Evolutionary conservation across 2,888 invertebrate species (phyloP).

Genomic region (Eupeodes luniger): DNA sequence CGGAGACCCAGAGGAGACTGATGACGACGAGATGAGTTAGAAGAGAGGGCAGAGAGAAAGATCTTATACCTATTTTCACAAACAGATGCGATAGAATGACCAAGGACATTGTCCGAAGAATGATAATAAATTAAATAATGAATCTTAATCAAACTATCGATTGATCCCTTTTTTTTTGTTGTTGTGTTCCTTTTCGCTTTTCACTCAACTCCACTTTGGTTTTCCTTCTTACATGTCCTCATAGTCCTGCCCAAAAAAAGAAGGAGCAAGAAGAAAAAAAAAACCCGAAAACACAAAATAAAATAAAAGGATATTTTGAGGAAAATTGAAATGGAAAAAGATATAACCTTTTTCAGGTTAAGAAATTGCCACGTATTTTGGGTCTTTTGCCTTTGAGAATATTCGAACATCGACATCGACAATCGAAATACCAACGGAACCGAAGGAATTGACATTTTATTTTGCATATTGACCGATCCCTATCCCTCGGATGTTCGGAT

Average conservation of each 20-base stretch:
- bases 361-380: slow-evolving; percentile 73
- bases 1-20: slow-evolving; percentile 7
- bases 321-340: slow-evolving; percentile 74
- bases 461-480: slow-evolving; percentile 75
- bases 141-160: slow-evolving; percentile 74
- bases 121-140: slow-evolving; percentile 74
- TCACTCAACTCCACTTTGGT: slow-evolving; percentile 1
- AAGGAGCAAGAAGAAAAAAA: not conserved
- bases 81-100: slow-evolving; percentile 62
- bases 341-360: slow-evolving; percentile 70
- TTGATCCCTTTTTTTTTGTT: slow-evolving; percentile 56
- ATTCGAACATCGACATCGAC: not conserved
- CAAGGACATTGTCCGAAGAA: slow-evolving; percentile 69
- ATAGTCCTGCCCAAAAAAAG: not conserved
- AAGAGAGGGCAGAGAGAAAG: not conserved
- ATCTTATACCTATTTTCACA: slow-evolving; percentile 24
- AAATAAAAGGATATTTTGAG: slow-evolving; percentile 53
- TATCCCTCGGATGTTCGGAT: slow-evolving; percentile 48
- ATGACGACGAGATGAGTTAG: not conserved
- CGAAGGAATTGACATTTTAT: slow-evolving; percentile 74
- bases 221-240: not conserved
- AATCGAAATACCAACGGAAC: slow-evolving; percentile 23
- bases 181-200: not conserved
- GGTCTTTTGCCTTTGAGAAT: slow-evolving; percentile 59
- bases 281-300: not conserved